Conservation (phyloP, 2,113 vertebrate genomes). For the Uropsilus gracilis region DNA sequence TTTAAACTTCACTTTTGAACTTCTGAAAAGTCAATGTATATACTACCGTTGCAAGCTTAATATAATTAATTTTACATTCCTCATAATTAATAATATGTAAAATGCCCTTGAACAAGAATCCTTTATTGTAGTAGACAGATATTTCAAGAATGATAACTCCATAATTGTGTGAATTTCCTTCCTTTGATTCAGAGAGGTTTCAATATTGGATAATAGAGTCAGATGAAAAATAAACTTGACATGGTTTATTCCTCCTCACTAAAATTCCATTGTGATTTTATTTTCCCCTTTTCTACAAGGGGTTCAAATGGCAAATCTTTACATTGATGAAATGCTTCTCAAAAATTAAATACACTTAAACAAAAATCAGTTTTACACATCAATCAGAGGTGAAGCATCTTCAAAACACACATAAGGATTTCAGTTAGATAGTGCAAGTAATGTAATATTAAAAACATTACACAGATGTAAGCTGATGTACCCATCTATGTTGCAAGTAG, state of each 20-base stretch:
- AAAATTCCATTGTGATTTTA: neutral
- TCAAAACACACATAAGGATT: neutral
- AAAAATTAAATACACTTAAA: conserved; percentile 42
- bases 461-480: neutral
- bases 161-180: neutral
- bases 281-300: neutral
- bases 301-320: neutral
- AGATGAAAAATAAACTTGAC: neutral
- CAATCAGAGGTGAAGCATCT: neutral
- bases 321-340: neutral
- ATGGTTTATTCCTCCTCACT: neutral
- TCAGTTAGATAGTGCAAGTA: neutral
- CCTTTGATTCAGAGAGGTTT: neutral
- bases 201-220: neutral
- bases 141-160: neutral
- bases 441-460: neutral
- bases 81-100: neutral
- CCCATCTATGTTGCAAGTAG: neutral
- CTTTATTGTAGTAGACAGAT: neutral
- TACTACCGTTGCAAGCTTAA: neutral
- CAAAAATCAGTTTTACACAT: conserved; percentile 9
- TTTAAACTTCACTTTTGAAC: neutral
- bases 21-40: neutral
- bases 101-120: neutral
- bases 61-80: neutral